Evolutionary conservation across 2,888 invertebrate genomes (phyloP).

Genomic region (Euclidia mi): DNA sequence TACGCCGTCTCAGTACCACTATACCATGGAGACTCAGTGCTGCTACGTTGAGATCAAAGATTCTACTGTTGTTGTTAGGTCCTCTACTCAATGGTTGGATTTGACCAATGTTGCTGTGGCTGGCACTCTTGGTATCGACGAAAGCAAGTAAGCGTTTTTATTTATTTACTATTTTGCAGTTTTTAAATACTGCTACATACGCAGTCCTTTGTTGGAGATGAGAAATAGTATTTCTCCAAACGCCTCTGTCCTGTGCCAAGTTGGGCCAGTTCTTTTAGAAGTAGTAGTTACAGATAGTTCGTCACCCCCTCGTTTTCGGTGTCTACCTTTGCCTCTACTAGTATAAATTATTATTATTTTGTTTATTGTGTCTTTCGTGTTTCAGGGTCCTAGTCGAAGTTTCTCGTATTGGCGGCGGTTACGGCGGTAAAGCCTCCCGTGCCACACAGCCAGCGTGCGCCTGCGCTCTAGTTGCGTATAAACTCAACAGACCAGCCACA

Average conservation of each 20-base stretch:
- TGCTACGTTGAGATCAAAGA: slow-evolving; percentile 73
- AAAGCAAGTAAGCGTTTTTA: slow-evolving; percentile 87
- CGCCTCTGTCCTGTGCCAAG: too few species aligned
- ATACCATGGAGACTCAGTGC: slow-evolving; percentile 93
- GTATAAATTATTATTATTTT: too few species aligned
- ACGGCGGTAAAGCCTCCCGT: slow-evolving; percentile 94
- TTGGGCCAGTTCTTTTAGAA: too few species aligned
- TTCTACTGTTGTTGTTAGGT: slow-evolving; percentile 66
- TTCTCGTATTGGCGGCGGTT: slow-evolving; percentile 94
- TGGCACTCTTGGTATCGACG: slow-evolving; percentile 85
- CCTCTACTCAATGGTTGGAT: slow-evolving; percentile 92
- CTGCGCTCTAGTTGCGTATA: slow-evolving; percentile 92
- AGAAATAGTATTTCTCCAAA: too few species aligned
- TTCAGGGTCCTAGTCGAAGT: slow-evolving; percentile 93
- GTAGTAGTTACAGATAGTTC: too few species aligned
- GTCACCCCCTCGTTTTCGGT: too few species aligned
- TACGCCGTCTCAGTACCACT: slow-evolving; percentile 93
- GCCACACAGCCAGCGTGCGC: slow-evolving; percentile 90
- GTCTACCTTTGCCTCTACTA: too few species aligned
- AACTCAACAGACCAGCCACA: slow-evolving; percentile 90
- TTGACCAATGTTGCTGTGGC: slow-evolving; percentile 89
- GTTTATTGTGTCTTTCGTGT: too few species aligned
- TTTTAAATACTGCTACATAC: not conserved
- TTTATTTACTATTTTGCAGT: not conserved
- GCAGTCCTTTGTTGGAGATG: too few species aligned